Evolutionary conservation across 2,888 invertebrate genomes (phyloP), one percentile per base, ranked within the genome.

Genomic region (Nesidiocoris tenuis): DNA sequence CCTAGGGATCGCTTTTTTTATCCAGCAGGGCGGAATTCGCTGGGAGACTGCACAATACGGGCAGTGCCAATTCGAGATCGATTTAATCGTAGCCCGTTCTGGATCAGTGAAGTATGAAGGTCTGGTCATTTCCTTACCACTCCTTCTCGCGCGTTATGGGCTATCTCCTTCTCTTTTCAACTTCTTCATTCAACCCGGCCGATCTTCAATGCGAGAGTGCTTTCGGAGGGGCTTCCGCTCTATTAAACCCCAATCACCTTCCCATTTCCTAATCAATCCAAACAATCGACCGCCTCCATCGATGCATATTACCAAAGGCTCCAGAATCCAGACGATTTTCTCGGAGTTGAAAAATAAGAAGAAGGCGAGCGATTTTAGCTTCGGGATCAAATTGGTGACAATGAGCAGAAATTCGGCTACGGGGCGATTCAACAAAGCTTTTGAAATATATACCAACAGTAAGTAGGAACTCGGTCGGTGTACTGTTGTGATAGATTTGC

Each of bases 61-160:
- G 61, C 57, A 70, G 70, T 57, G 61, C 70, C 70, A 70, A 59
- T 70, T 56, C 19, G 24, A 61, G 70, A 70, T 70, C 70, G 25
- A 70, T 70, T 70, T 70, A 54, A 70, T 70, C 70, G 24, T 57
- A 59, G 70, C 70, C 25, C 59, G 70, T 70, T 70, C 70, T 68
- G 70, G 70, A 17, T 70, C 70, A 70, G 70, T 70, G 70, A 70
- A 70, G 70, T 70, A 70, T 70, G 70, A 70, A 70, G 70, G 70
- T 70, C 61, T 59, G 70, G 70, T 21, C 70, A 70, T 70, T 70
- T 70, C 70, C 70, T 70, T 70, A 70, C 70, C 70, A 70, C 70
- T 70, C 70, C 70, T 70, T 67, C 67, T 39, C 22, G 54, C 61
- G 57, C 61, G 19, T 22, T 39, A 70, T 70, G 59, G 23, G 59